phyloP scores from a whole-genome alignment of 2,888 invertebrate genomes.

The Stramonita haemastoma region DNA sequence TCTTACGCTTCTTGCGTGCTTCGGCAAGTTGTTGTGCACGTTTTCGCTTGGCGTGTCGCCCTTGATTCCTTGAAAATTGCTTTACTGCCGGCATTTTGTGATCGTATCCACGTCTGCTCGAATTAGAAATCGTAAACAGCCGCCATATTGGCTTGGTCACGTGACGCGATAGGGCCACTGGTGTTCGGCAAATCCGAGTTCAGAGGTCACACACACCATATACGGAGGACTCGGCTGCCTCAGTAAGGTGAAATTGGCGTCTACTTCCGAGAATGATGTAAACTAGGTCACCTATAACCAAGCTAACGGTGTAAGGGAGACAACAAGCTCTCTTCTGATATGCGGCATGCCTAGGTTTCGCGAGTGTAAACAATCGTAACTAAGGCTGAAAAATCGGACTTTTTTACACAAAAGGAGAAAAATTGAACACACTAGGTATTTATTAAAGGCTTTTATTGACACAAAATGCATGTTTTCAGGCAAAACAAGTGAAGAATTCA shows the following conservation, averaged over 20 bases:
- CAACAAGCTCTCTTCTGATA: too few relatives aligned
- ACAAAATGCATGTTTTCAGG: too few relatives aligned
- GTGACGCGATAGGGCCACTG: background rate
- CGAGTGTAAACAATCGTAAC: too few relatives aligned
- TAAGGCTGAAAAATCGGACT: too few relatives aligned
- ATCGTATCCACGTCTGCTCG: background rate
- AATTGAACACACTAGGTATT: too few relatives aligned
- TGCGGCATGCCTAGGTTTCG: too few relatives aligned
- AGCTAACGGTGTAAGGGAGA: too few relatives aligned
- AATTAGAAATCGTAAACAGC: background rate
- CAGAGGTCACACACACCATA: background rate
- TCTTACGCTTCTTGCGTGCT: background rate
- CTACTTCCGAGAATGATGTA: background rate
- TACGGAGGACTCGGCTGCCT: background rate
- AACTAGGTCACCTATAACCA: background rate
- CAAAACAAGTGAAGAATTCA: too few relatives aligned
- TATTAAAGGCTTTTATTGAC: too few relatives aligned
- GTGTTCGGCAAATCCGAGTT: background rate
- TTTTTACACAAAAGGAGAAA: too few relatives aligned
- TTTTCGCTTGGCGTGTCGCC: background rate
- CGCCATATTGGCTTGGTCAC: background rate
- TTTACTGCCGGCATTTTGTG: background rate
- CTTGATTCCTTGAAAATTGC: background rate
- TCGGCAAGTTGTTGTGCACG: background rate
- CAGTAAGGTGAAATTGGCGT: background rate